These are phyloP conservation scores for Aegotheles bennettii DNA, from an alignment of 2,113 vertebrate genomes.

Conservation along the genomic window DNA sequence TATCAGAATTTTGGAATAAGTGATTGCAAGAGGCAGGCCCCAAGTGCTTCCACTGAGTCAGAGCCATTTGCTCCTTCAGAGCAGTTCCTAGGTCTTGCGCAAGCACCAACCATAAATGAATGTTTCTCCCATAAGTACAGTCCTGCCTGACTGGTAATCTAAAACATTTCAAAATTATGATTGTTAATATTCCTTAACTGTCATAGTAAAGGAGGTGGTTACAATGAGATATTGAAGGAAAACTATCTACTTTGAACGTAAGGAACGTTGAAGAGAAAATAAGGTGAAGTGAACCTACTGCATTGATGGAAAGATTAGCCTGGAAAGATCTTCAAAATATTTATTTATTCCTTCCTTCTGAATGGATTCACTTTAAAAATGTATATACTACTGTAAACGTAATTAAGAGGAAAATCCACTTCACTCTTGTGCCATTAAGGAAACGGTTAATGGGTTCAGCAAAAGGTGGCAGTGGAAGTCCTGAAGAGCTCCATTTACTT, in stretches of 20 bases:
- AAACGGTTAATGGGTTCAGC: slow-evolving; percentile 38
- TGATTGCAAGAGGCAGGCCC: neutral
- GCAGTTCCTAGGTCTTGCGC: neutral
- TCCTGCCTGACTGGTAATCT: neutral
- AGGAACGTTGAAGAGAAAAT: neutral
- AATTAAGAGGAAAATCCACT: slow-evolving; percentile 53
- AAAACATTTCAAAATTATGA: neutral
- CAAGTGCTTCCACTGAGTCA: neutral
- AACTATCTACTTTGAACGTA: neutral
- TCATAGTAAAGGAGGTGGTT: neutral
- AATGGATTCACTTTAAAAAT: slow-evolving; percentile 14
- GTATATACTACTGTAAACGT: neutral
- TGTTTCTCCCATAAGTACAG: neutral
- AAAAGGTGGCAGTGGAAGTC: slow-evolving; percentile 27
- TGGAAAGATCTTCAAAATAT: neutral
- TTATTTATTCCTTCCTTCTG: neutral
- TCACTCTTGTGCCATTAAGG: slow-evolving; percentile 60
- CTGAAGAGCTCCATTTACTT: slow-evolving; percentile 44
- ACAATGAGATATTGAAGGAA: neutral
- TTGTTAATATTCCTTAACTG: neutral
- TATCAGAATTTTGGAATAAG: neutral
- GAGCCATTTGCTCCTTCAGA: neutral
- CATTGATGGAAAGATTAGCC: neutral
- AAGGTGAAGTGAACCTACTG: neutral
- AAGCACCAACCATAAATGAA: neutral